Evolutionary conservation across 2,888 invertebrate genomes (phyloP).

Genomic region (Acanthosepion pharaonis): DNA sequence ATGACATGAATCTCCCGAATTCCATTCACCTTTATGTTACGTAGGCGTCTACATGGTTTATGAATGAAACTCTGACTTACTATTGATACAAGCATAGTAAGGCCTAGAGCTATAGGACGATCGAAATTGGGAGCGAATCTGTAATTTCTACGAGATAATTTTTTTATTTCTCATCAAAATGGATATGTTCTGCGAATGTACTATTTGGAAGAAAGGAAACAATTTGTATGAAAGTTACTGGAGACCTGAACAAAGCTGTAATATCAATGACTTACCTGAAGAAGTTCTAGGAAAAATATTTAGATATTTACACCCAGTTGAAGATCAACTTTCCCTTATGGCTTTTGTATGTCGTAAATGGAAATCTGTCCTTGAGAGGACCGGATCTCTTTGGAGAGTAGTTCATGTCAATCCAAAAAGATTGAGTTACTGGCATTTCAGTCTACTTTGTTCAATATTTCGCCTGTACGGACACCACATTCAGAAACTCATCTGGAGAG

Average conservation of each 20-base stretch:
- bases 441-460: constrained; percentile 60
- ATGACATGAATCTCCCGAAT: neutral
- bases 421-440: constrained; percentile 60
- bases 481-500: constrained; percentile 63
- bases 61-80: constrained; percentile 39
- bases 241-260: constrained; percentile 48
- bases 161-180: neutral
- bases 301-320: constrained; percentile 60
- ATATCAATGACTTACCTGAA: constrained; percentile 61
- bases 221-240: neutral
- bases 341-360: constrained; percentile 64
- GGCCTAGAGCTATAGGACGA: neutral
- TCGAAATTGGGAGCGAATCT: neutral
- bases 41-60: constrained; percentile 43
- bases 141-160: neutral
- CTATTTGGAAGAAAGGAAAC: neutral
- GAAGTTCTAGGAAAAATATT: constrained; percentile 62
- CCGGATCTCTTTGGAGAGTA: constrained; percentile 60
- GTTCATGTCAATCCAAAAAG: constrained; percentile 59
- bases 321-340: constrained; percentile 59
- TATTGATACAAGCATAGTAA: constrained; percentile 38
- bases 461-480: constrained; percentile 62
- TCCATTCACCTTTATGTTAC: constrained; percentile 23
- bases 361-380: constrained; percentile 58
- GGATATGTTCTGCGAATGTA: neutral